Evolutionary conservation across 2,888 invertebrate species (phyloP), one percentile per base, ranked within the genome.

Genomic region (Galerucella nymphaeae): DNA sequence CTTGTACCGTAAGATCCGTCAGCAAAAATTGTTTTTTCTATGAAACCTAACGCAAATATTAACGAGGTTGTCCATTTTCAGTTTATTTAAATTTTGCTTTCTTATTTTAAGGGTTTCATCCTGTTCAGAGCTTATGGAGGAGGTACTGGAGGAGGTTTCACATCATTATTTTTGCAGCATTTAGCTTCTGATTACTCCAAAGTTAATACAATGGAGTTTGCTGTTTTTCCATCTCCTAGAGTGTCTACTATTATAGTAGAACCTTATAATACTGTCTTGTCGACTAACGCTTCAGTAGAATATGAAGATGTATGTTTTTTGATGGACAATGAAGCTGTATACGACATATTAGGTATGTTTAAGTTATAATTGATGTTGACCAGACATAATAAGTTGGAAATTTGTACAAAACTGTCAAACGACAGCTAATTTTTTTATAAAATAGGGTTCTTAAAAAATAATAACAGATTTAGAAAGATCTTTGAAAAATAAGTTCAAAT

Each of bases 171-270:
- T 64, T 87, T 94, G 77, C 93, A 95, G 80, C 82, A 86, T 30
- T 84, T 95, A 2, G 82, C 85, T 2, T 87, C 87, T 30, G 91
- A 92, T 77, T 95, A 92, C 83, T 90, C 90, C 18, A 93, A 91
- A 81, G 86, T 88, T 53, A 87, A 90, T 0, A 91, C 91, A 83
- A 83, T 93, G 16, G 93, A 93, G 82, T 93, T 91, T 81, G 88
- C 91, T 0, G 89, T 97, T 69, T 96, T 95, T 86, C 96, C 97
- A n/a, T 92, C 96, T 2, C 96, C 96, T 1, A 92, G 89, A 80
- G 91, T 93, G 66, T 93, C 94, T 0, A 91, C 93, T 0, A 88
- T 93, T 9, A 91, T 93, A 75, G 93, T 94, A 1, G 94, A 94
- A 82, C 94, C 94, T 0, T 94, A 94, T 81, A 94, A 94, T 81